A percentile compares a stretch with the other conserved stretches of the same genome.
Conservation (phyloP, 2,113 vertebrate genomes). For the Neopipo cinnamomea region DNA sequence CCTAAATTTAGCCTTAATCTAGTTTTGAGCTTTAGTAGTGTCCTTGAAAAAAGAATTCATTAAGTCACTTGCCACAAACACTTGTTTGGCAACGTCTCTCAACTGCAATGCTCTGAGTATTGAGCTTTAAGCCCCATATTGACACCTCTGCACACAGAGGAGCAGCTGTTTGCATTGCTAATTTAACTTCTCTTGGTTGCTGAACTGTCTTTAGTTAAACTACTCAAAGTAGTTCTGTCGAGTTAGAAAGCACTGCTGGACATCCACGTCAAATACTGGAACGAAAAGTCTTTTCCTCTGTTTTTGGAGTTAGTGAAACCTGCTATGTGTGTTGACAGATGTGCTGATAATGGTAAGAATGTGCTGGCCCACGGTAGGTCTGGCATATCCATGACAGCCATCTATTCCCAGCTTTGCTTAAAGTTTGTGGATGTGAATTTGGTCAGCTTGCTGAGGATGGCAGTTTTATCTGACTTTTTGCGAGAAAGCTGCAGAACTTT, state of each 20-base stretch:
- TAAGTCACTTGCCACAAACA: not conserved
- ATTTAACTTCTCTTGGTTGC: not conserved
- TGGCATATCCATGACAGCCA: not conserved
- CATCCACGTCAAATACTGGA: not conserved
- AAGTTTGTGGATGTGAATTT: not conserved
- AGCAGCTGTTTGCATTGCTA: not conserved
- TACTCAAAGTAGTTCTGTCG: not conserved
- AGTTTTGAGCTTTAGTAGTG: not conserved
- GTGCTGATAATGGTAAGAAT: not conserved
- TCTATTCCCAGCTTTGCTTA: not conserved
- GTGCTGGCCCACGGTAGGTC: not conserved
- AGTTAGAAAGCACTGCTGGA: not conserved
- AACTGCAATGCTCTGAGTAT: not conserved
- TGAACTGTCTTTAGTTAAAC: not conserved
- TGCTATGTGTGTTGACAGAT: not conserved
- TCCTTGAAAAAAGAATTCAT: not conserved
- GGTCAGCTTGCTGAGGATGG: not conserved
- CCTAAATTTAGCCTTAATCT: not conserved
- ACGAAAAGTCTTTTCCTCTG: not conserved
- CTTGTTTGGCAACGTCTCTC: not conserved
- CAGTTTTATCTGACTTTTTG: not conserved
- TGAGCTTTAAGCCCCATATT: rapidly evolving
- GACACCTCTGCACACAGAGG: not conserved
- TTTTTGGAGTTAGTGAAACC: not conserved
- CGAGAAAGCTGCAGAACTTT: not conserved